A percentile compares a stretch with the other conserved stretches of the same genome.
These are phyloP conservation scores for Epinephelus coioides DNA, from an alignment of 2,797 vertebrate genomes.

Conservation along the genomic window DNA sequence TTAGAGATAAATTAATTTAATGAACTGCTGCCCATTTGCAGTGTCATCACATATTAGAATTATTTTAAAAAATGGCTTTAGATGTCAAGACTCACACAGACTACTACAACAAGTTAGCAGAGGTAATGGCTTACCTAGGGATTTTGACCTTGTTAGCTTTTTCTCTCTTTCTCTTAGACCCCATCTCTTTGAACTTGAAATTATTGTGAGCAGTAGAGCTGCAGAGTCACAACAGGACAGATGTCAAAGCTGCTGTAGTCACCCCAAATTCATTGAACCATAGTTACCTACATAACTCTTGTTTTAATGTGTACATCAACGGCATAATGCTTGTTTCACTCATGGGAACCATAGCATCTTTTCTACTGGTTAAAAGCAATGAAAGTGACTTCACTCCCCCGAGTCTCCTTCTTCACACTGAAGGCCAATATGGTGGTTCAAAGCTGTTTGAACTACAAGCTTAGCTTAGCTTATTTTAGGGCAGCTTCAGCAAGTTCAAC, in stretches of 20 bases:
- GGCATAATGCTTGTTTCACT: background rate
- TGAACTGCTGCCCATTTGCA: slow-evolving; percentile 56
- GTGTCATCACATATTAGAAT: slow-evolving; percentile 59
- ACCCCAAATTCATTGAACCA: background rate
- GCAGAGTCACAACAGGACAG: background rate
- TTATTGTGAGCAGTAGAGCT: background rate
- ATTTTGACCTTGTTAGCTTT: slow-evolving; percentile 7
- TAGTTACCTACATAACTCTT: background rate
- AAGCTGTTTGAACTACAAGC: too few species aligned
- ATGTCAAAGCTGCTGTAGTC: background rate
- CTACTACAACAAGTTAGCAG: background rate
- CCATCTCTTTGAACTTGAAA: background rate
- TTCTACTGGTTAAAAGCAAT: background rate
- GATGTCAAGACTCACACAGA: background rate
- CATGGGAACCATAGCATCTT: too few species aligned
- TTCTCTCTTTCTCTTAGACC: background rate
- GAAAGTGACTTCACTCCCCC: background rate
- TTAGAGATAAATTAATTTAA: slow-evolving; percentile 54
- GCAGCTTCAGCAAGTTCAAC: too few species aligned
- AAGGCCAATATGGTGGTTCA: background rate
- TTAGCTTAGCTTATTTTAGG: too few species aligned
- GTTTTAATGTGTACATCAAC: background rate
- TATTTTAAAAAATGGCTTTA: slow-evolving; percentile 23
- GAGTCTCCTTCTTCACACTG: background rate
- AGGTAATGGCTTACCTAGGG: background rate